These are phyloP conservation scores for Tiaroga cobitis DNA, from an alignment of 2,797 vertebrate genomes.

Conservation along the genomic window DNA sequence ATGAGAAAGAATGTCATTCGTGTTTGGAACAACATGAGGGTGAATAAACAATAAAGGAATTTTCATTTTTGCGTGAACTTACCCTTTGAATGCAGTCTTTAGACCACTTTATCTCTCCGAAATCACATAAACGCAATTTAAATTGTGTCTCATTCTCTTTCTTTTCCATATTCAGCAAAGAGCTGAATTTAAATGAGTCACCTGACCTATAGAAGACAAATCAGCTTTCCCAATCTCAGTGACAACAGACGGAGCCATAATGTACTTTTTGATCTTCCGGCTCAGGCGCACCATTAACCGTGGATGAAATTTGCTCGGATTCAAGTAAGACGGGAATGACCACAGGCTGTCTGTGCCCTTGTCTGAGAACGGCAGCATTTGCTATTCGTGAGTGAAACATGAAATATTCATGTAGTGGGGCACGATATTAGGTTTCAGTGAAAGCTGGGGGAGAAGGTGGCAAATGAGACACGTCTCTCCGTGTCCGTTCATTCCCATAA, in stretches of 20 bases:
- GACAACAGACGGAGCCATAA: conserved; percentile 12
- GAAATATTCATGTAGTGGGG: conserved; percentile 39
- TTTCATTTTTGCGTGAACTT: not conserved
- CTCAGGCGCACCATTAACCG: conserved; percentile 10
- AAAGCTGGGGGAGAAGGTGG: conserved; percentile 27
- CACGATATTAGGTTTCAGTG: conserved; percentile 31
- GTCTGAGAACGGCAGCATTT: conserved; percentile 41
- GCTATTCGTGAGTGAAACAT: conserved; percentile 36
- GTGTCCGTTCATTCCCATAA: not conserved
- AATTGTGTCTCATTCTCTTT: not conserved
- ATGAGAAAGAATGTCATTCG: not conserved
- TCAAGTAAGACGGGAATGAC: conserved; percentile 42
- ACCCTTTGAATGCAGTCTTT: not conserved
- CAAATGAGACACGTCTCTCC: conserved; percentile 14
- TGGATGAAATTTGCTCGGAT: conserved; percentile 31
- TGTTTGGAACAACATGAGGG: not conserved
- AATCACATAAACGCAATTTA: not conserved
- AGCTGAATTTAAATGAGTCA: conserved; percentile 27
- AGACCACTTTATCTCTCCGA: not conserved
- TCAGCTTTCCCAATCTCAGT: not conserved
- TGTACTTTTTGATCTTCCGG: conserved; percentile 33
- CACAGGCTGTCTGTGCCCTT: conserved; percentile 41
- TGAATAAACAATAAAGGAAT: not conserved
- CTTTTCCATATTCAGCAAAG: not conserved
- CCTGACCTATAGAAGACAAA: conserved; percentile 13